Evolutionary conservation across 2,888 invertebrate species (phyloP).

Genomic region (Seira ritae): DNA sequence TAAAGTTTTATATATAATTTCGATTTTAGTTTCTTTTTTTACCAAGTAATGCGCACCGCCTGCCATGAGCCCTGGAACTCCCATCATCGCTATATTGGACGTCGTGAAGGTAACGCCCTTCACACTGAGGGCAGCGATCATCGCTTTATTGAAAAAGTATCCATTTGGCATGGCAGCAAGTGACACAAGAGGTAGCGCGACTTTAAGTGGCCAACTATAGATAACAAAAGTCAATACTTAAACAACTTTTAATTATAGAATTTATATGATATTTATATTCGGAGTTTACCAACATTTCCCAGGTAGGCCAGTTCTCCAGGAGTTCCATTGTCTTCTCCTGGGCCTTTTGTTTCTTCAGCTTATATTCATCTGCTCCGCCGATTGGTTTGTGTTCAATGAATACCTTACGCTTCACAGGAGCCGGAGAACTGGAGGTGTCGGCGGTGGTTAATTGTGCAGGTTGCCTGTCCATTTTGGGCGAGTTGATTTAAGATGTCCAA

Average conservation of each 20-base stretch:
- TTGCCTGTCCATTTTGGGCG: not conserved
- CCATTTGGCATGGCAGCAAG: not conserved
- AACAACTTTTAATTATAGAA: not conserved
- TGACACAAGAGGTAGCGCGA: not conserved
- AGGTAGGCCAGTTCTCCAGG: slow-evolving; percentile 32
- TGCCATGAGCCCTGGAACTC: slow-evolving; percentile 80
- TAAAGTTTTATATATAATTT: too few relatives aligned
- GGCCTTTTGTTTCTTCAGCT: too few relatives aligned
- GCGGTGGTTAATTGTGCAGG: not conserved
- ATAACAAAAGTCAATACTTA: not conserved
- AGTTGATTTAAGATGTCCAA: not conserved
- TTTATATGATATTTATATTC: not conserved
- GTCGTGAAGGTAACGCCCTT: not conserved
- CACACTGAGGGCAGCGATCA: not conserved
- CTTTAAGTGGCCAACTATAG: not conserved
- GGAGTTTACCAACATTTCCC: slow-evolving; percentile 22
- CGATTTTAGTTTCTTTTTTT: too few relatives aligned
- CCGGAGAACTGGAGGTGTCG: not conserved
- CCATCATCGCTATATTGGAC: slow-evolving; percentile 79
- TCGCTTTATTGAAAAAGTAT: not conserved
- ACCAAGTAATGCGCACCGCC: slow-evolving; percentile 80
- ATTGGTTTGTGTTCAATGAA: slow-evolving; percentile 46
- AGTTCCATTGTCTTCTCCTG: too few relatives aligned
- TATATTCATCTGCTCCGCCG: too few relatives aligned
- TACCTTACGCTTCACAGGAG: slow-evolving; percentile 6